Percentiles rank a stretch among this genome's conserved stretches.
phyloP scores from a whole-genome alignment of 2,113 vertebrate species.

The mouse (Mus musculus) region DNA sequence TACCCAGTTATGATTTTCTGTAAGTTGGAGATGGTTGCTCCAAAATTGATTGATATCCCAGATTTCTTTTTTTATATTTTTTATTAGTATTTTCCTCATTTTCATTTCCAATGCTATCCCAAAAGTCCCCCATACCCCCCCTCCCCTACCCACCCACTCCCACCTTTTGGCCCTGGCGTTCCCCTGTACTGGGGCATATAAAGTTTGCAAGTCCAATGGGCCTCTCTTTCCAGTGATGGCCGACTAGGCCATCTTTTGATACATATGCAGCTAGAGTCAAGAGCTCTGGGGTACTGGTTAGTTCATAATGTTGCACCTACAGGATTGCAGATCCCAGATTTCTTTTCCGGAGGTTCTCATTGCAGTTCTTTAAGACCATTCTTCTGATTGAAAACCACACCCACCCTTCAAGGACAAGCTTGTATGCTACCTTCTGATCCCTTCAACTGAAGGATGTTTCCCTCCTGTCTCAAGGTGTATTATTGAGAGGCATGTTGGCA shows the following conservation, averaged over 20 bases:
- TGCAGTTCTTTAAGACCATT: not conserved
- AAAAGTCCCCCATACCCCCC: too few species aligned
- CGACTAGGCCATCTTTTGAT: too few species aligned
- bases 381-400: not conserved
- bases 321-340: not conserved
- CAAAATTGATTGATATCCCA: not conserved
- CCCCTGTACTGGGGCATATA: too few species aligned
- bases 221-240: too few species aligned
- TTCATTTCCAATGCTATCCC: too few species aligned
- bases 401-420: not conserved
- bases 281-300: too few species aligned
- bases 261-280: too few species aligned
- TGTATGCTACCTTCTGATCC: not conserved
- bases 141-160: too few species aligned
- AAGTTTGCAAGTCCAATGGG: too few species aligned
- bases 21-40: conserved; percentile 18
- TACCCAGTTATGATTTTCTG: conserved; percentile 34
- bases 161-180: too few species aligned
- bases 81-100: too few species aligned
- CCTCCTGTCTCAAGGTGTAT: not conserved
- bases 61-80: not conserved
- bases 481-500: conserved; percentile 33
- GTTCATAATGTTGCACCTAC: too few species aligned
- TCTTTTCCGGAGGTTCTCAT: not conserved
- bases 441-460: not conserved